Base-by-base conservation (phyloP, 1,140 invertebrate species). In the Globodera ellingtonae region DNA sequence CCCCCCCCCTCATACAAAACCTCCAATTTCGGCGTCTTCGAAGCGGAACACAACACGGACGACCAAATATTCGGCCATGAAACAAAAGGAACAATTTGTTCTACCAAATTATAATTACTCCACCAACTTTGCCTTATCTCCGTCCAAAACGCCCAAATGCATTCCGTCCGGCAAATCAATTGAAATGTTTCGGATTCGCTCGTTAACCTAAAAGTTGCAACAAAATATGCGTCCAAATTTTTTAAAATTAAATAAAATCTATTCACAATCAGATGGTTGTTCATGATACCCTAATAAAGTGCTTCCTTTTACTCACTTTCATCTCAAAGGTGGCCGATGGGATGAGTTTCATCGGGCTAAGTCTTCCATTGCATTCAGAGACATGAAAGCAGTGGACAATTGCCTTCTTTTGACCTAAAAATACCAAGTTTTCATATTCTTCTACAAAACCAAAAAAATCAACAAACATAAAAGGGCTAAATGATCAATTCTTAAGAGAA, bases 371-470 rank as follows among this genome's bases (percentile, higher is more conserved):
- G 67, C 76, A 48, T 71, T 81, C 80, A 9, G 79, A 50, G 44
- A 76, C 74, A n/a, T 81, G 79, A 21, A 81, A 81, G 52, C 80
- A 81, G 18, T 81, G 80, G 6, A 81, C 80, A n/a, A 76, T 71
- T 9, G 80, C 80, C 18, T 56, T 72, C 56, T 50, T 50, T 15
- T 81, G 48, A 18, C 80, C 80, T 80, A n/a, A 80, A 72, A 48
- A 0, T 35, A 35, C 3, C 35, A 35, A 35, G 35, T 35, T 35
- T 35, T 35, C 35, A 35, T 35, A 3, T 35, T 35, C 35, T 35
- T 35, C 35, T 35, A 35, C 35, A 35, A 35, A 35, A 0, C 35
- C 35, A 35, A 35, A 35, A 35, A 35, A 35, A n/a, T n/a, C n/a
- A n/a, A n/a, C n/a, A 0, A 35, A 35, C 35, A 35, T 35, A 35